Evolutionary conservation across 2,888 invertebrate species (phyloP).

Genomic region (Conomelus anceps): DNA sequence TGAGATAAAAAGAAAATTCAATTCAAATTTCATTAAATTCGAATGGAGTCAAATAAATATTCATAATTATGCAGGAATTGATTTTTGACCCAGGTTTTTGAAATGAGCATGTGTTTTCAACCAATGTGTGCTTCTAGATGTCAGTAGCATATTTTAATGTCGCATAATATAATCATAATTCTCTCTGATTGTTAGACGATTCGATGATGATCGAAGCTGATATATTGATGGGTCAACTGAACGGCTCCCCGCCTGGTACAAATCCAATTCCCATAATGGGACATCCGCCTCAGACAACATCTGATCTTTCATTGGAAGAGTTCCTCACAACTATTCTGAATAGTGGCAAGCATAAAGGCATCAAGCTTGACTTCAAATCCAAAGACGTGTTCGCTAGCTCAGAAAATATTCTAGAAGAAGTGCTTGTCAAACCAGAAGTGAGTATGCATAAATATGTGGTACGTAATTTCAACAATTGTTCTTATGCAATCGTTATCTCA

Average conservation of each 20-base stretch:
- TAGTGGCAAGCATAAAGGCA: slow-evolving; percentile 54
- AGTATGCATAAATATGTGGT: too few species aligned
- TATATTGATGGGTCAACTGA: slow-evolving; percentile 59
- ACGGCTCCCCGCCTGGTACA: slow-evolving; percentile 44
- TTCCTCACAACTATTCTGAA: slow-evolving; percentile 59
- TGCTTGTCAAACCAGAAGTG: slow-evolving; percentile 24
- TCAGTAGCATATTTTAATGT: too few species aligned
- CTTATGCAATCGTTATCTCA: neutral
- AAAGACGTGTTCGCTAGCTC: slow-evolving; percentile 55
- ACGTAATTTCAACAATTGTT: too few species aligned
- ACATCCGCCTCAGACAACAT: slow-evolving; percentile 65
- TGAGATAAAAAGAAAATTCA: too few species aligned
- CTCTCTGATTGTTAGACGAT: slow-evolving; percentile 45
- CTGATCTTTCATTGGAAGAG: slow-evolving; percentile 66
- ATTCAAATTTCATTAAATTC: too few species aligned
- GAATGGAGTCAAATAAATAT: too few species aligned
- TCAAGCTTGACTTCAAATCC: slow-evolving; percentile 83
- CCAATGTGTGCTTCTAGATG: too few species aligned
- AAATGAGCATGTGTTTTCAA: too few species aligned
- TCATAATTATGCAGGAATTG: too few species aligned
- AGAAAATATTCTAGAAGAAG: slow-evolving; percentile 27
- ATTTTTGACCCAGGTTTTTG: too few species aligned
- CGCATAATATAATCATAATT: too few species aligned
- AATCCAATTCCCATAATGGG: slow-evolving; percentile 71
- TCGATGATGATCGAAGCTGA: slow-evolving; percentile 83